Evolutionary conservation across 2,113 vertebrate species (phyloP), one percentile per base, ranked within the genome.

Genomic region (Hippopotamus amphibius): DNA sequence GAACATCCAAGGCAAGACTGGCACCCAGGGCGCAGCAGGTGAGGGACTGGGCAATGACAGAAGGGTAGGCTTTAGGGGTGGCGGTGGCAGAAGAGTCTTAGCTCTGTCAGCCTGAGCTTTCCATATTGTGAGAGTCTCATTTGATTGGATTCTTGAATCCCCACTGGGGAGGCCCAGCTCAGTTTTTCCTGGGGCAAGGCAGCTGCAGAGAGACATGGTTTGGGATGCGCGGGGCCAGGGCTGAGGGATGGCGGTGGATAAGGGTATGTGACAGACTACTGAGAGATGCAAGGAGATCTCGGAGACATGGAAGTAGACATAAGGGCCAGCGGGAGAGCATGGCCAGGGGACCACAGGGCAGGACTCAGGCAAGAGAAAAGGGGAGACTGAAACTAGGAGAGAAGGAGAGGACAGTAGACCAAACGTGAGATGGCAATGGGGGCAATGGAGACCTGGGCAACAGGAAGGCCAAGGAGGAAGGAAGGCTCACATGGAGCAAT

Each of bases 381-480:
- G 26, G 41, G 74, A 92, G 57, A 24, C 65, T 2, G 28, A 68
- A 48, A n/a, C 28, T 57, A 14, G n/a, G 46, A 74, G 53, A 57
- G 46, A 7, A 10, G 30, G 74, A 48, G 57, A 83, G 65, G 79
- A 33, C 37, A 10, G 72, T 2, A 16, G 77, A 28, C 3, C 50
- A 22, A 61, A n/a, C 0, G 2, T 4, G 43, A 90, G 72, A 89
- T 59, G 79, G 55, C 61, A 48, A 30, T 0, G 8, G 88, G 43
- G 71, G 80, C 88, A 43, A 6, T 2, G 61, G 88, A 71, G 89
- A 88, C 82, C 96, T 2, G 37, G 88, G 90, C 61, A 77, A 92
- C 80, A 93, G 94, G 97, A 97, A 96, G 96, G 87, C 79, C 28
- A 15, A 86, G 77, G 76, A 92, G 92, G 97, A 97, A 96, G 97